phyloP scores from a whole-genome alignment of 2,113 vertebrate genomes.

The Pitta sordida region DNA sequence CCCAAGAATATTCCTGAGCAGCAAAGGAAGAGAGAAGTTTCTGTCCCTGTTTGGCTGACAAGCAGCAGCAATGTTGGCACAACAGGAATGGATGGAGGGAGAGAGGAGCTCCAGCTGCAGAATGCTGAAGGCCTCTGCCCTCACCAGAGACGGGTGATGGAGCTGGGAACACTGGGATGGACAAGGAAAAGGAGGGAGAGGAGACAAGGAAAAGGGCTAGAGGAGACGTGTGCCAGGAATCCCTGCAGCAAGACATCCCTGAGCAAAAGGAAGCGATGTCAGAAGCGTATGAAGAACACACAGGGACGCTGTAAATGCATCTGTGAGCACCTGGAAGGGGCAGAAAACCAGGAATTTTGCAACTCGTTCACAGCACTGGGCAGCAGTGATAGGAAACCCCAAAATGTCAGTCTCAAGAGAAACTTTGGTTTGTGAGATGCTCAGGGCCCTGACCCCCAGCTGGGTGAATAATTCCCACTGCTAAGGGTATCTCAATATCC shows the following conservation, averaged over 20 bases:
- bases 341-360: neutral
- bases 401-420: neutral
- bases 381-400: neutral
- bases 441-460: neutral
- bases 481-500: too few species aligned
- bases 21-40: neutral
- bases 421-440: neutral
- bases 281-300: accelerated
- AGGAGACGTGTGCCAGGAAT: neutral
- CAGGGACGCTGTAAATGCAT: neutral
- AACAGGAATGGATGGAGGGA: accelerated
- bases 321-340: neutral
- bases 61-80: accelerated
- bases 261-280: neutral
- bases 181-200: neutral
- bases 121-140: neutral
- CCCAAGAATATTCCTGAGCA: neutral
- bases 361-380: neutral
- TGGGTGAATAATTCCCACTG: too few species aligned
- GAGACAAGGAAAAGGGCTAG: too few species aligned
- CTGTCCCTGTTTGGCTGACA: neutral
- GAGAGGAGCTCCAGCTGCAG: neutral
- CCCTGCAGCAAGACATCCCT: neutral
- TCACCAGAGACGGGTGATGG: neutral
- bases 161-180: neutral